Evolutionary conservation across 2,888 invertebrate species (phyloP).

Genomic region (Margaritifera margaritifera): DNA sequence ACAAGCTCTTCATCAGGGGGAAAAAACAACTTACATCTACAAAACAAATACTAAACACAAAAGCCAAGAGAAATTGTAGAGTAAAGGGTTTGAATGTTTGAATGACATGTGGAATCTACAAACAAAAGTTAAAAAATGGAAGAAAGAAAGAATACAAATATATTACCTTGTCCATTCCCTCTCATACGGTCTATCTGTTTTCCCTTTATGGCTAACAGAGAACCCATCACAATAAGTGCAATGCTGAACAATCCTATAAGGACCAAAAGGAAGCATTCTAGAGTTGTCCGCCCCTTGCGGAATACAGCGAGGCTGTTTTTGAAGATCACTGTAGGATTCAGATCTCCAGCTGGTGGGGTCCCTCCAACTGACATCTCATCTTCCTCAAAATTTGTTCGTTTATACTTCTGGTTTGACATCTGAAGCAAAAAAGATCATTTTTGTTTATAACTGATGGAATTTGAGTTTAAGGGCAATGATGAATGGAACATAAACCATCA

Average conservation of each 20-base stretch:
- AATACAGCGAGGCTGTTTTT: constrained; percentile 56
- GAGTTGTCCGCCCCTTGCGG: constrained; percentile 50
- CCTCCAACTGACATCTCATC: constrained; percentile 68
- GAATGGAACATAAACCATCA: too few species aligned
- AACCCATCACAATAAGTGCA: constrained; percentile 55
- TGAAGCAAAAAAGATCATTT: constrained; percentile 26
- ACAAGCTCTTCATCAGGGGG: too few species aligned
- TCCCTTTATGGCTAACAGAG: constrained; percentile 48
- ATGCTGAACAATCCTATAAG: constrained; percentile 46
- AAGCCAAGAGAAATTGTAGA: too few species aligned
- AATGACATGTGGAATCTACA: too few species aligned
- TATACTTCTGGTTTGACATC: constrained; percentile 72
- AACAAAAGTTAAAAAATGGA: too few species aligned
- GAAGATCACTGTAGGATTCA: constrained; percentile 59
- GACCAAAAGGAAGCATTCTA: constrained; percentile 59
- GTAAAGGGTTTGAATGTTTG: too few species aligned
- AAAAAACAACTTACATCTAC: too few species aligned
- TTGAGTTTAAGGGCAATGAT: too few species aligned
- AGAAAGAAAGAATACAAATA: neutral
- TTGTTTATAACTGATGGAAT: too few species aligned
- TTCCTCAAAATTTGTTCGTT: constrained; percentile 71
- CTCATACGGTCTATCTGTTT: constrained; percentile 18
- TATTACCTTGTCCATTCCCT: neutral
- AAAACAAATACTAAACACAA: too few species aligned
- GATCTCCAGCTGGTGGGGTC: constrained; percentile 63